A percentile compares a stretch with the other conserved stretches of the same genome.
These are phyloP conservation scores for Exephanes ischioxanthus DNA, from an alignment of 2,888 invertebrate genomes.

Conservation along the genomic window DNA sequence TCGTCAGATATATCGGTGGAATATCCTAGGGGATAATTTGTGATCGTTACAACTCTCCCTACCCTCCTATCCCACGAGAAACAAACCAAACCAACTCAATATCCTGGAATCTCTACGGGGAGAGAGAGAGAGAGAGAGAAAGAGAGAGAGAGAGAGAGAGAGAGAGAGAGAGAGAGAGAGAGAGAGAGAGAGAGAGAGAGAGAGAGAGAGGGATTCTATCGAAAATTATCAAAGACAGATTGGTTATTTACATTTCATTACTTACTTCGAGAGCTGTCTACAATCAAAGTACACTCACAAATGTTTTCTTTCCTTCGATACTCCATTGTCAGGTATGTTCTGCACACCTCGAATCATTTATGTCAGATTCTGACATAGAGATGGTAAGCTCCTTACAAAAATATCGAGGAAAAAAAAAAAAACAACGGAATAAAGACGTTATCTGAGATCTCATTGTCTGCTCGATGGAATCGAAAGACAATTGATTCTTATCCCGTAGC, in stretches of 20 bases:
- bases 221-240: slow-evolving; percentile 6
- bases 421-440: too few species aligned
- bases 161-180: neutral
- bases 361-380: slow-evolving; percentile 19
- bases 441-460: slow-evolving; percentile 41
- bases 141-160: neutral
- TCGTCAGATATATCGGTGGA: slow-evolving; percentile 62
- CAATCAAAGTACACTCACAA: neutral
- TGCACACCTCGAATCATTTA: slow-evolving; percentile 37
- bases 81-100: slow-evolving; percentile 7
- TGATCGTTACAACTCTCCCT: slow-evolving; percentile 73
- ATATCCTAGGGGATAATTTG: slow-evolving; percentile 76
- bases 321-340: neutral
- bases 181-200: neutral
- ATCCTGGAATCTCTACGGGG: neutral
- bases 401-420: too few species aligned
- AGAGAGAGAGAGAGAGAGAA: neutral
- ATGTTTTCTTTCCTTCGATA: slow-evolving; percentile 44
- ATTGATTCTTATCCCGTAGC: slow-evolving; percentile 55
- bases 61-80: slow-evolving; percentile 13
- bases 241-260: slow-evolving; percentile 19
- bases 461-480: slow-evolving; percentile 35
- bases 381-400: slow-evolving; percentile 10
- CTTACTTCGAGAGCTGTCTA: too few species aligned
- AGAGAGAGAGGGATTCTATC: neutral